Percentiles rank a stretch among this genome's conserved stretches.
Conservation (phyloP, 1,140 invertebrate species). For the Rhysida immarginata region DNA sequence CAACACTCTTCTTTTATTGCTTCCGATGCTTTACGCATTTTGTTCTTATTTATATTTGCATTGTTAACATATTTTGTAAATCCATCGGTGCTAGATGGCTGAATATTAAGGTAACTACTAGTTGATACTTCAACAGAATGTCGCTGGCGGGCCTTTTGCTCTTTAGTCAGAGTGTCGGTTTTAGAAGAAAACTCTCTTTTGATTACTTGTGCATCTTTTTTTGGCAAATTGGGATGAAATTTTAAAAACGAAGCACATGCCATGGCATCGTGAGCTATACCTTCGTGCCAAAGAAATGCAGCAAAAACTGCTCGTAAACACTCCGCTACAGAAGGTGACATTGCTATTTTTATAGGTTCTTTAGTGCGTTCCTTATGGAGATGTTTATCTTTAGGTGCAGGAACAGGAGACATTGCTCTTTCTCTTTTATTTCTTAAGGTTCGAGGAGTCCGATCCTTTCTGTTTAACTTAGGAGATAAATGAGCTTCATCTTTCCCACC, state of each 20-base stretch:
- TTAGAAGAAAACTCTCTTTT: conserved; percentile 10
- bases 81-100: conserved; percentile 56
- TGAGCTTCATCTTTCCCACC: conserved; percentile 35
- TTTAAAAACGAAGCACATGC: conserved; percentile 90
- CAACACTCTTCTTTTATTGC: conserved; percentile 41
- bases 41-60: conserved; percentile 47
- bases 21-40: conserved; percentile 33
- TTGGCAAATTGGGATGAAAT: conserved; percentile 76
- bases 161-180: conserved; percentile 20
- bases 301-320: conserved; percentile 85
- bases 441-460: conserved; percentile 38
- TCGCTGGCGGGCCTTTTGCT: conserved; percentile 42
- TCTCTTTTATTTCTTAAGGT: conserved; percentile 37
- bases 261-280: conserved; percentile 92
- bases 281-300: conserved; percentile 92
- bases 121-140: conserved; percentile 75
- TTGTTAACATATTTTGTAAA: conserved; percentile 42
- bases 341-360: conserved; percentile 54
- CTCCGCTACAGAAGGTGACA: conserved; percentile 85
- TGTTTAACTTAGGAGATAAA: conserved; percentile 43
- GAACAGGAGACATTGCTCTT: conserved; percentile 42
- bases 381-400: conserved; percentile 9
- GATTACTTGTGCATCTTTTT: conserved; percentile 42
- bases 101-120: conserved; percentile 54
- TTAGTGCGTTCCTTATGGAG: conserved; percentile 17